Base-by-base conservation (phyloP, 2,888 invertebrate genomes). In the Hesperia comma region DNA sequence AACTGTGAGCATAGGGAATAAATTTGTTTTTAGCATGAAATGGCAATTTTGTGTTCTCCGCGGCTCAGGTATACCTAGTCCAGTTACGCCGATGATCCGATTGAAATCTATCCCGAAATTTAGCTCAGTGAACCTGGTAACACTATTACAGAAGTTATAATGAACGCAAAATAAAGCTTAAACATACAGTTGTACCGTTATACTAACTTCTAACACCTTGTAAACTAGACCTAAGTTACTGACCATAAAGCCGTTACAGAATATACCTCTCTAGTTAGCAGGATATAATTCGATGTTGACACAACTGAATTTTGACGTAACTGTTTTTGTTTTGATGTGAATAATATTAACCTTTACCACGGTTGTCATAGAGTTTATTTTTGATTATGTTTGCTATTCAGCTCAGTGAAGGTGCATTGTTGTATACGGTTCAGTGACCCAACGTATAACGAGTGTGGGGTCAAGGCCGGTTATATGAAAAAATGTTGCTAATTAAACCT, bases 391-490 rank as follows among this genome's bases (percentile, higher is more conserved):
- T 64, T 6, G 6, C 2, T 6, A 46, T 61, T 67, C 58, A 53
- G 67, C 61, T 68, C 67, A 43, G 63, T 63, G 61, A 63, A 71
- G 66, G 67, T 63, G 68, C 68, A 71, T 71, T 70, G 71, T 70
- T 70, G 63, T 61, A 63, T n/a, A 15, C 41, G 68, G 70, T 60
- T 70, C 68, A 49, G 43, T 70, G 67, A 69, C 67, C 68, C 51
- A 10, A 12, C 32, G 61, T 58, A 56, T 67, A 53, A 49, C 53
- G 43, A 54, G 26, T 60, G 60, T 10, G 64, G 54, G 32, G 66
- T 66, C 66, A 67, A 67, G 67, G 67, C 37, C 67, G 49, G 17
- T 61, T 26, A 37, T 21, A 49, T 95, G 94, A 94, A 94, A 33
- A 94, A 8, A 8, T 53, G 26, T 58, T 53, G 21, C 51, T 57